Percentiles rank a stretch among this genome's conserved stretches.
Conservation (phyloP, 2,113 vertebrate genomes). For the Bucco capensis region DNA sequence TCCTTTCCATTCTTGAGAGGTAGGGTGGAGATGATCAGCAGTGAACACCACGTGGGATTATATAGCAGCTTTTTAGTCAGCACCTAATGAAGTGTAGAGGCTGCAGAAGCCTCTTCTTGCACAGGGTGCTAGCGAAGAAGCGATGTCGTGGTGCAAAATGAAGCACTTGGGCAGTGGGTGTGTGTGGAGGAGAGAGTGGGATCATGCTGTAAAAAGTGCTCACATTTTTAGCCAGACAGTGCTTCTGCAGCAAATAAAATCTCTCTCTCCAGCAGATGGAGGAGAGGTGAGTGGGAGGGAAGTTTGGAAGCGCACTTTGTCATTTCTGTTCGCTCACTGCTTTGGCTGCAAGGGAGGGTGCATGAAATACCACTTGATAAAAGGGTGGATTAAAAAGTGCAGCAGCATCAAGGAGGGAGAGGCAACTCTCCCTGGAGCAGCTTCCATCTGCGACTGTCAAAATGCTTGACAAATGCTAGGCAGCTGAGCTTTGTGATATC, state of each 20-base stretch:
- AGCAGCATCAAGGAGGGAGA: not conserved
- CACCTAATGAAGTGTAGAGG: not conserved
- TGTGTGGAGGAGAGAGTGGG: conserved; percentile 60
- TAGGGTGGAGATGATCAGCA: not conserved
- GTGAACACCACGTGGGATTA: not conserved
- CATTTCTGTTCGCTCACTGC: conserved; percentile 20
- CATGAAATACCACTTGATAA: not conserved
- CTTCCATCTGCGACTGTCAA: not conserved
- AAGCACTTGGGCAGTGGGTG: conserved; percentile 56
- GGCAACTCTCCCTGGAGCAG: not conserved
- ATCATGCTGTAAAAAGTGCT: conserved; percentile 43
- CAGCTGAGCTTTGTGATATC: not conserved
- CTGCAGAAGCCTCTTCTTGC: conserved; percentile 4
- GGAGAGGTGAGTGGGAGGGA: conserved; percentile 55
- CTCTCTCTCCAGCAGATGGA: conserved; percentile 45
- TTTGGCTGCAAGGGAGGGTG: not conserved
- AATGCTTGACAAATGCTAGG: not conserved
- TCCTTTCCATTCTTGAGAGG: not conserved
- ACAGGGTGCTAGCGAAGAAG: not conserved
- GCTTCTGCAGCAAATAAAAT: conserved; percentile 54
- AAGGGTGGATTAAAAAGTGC: not conserved
- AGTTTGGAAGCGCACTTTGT: conserved; percentile 43
- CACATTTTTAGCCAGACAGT: conserved; percentile 62
- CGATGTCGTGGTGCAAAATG: conserved; percentile 17
- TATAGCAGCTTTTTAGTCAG: not conserved